These are phyloP conservation scores for Leptopilina clavipes DNA, from an alignment of 1,140 invertebrate species.

Conservation along the genomic window DNA sequence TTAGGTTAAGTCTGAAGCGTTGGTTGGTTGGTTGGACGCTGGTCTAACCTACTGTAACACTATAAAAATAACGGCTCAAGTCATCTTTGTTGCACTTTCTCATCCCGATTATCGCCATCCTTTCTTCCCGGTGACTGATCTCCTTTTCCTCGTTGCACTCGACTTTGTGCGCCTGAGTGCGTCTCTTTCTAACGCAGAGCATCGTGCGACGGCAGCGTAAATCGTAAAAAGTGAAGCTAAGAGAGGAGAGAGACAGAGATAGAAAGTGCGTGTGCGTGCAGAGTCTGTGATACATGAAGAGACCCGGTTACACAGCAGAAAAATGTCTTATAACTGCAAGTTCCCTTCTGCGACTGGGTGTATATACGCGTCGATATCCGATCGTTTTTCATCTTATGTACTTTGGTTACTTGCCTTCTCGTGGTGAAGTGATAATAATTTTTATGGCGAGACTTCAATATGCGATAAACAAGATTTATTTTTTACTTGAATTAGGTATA, in stretches of 20 bases:
- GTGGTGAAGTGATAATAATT: conserved; percentile 5
- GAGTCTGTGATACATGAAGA: conserved; percentile 52
- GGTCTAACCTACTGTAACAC: conserved; percentile 72
- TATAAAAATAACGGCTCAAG: conserved; percentile 71
- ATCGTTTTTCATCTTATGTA: conserved; percentile 18
- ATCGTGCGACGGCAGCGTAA: conserved; percentile 44
- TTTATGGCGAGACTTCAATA: background rate
- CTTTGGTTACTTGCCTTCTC: background rate
- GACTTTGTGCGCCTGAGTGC: conserved; percentile 50
- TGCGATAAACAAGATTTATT: conserved; percentile 7
- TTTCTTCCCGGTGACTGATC: background rate
- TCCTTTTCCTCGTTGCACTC: conserved; percentile 43
- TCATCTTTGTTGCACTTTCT: conserved; percentile 50
- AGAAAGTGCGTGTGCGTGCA: conserved; percentile 43
- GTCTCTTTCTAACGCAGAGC: conserved; percentile 48
- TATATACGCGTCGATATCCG: background rate
- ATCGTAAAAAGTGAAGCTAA: background rate
- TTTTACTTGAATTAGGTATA: background rate
- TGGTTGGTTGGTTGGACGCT: conserved; percentile 63
- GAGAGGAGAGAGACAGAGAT: conserved; percentile 38
- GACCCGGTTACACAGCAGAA: conserved; percentile 44
- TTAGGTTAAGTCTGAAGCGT: conserved; percentile 61
- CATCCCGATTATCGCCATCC: conserved; percentile 40
- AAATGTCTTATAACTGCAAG: conserved; percentile 44
- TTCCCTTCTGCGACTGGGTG: background rate